A percentile compares a stretch with the other conserved stretches of the same genome.
Conservation (phyloP, 2,113 vertebrate species). For the Copsychus sechellarum region DNA sequence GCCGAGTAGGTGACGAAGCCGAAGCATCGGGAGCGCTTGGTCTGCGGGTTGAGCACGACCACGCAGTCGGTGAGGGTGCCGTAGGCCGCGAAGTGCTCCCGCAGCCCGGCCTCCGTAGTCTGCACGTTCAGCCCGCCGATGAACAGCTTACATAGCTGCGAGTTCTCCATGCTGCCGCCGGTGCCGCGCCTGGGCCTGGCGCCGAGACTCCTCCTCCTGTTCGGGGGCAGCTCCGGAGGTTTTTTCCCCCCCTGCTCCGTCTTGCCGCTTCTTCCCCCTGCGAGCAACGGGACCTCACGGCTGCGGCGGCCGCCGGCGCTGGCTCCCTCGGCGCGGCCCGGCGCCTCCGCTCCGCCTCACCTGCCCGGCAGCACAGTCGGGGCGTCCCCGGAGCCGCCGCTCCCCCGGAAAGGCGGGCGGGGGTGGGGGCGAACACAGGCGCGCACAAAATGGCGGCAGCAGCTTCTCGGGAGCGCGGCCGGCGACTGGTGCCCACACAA, state of each 20-base stretch:
- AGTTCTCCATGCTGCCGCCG: constrained; percentile 82
- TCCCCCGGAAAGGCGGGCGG: constrained; percentile 43
- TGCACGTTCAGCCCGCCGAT: constrained; percentile 95
- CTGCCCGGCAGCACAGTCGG: constrained; percentile 36
- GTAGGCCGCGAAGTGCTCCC: constrained; percentile 93
- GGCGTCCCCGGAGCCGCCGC: constrained; percentile 22
- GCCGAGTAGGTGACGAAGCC: constrained; percentile 94
- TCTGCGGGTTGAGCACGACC: constrained; percentile 87
- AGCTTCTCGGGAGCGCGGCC: constrained; percentile 24
- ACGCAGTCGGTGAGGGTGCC: constrained; percentile 90
- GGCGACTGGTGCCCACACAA: constrained; percentile 77
- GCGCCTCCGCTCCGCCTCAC: constrained; percentile 21
- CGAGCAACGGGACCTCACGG: constrained; percentile 47
- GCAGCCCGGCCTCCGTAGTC: constrained; percentile 91
- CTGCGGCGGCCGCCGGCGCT: constrained; percentile 57
- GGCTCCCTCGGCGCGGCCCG: constrained; percentile 19
- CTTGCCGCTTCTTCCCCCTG: background rate
- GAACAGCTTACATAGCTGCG: constrained; percentile 94
- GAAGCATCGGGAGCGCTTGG: constrained; percentile 90
- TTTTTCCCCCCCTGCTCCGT: constrained; percentile 37
- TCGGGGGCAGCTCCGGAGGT: constrained; percentile 62
- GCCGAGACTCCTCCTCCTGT: constrained; percentile 61
- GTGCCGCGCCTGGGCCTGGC: constrained; percentile 58
- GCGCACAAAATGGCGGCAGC: constrained; percentile 66
- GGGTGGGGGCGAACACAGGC: constrained; percentile 47